Evolutionary conservation across 2,113 vertebrate genomes (phyloP).

Genomic region (Polypterus senegalus): DNA sequence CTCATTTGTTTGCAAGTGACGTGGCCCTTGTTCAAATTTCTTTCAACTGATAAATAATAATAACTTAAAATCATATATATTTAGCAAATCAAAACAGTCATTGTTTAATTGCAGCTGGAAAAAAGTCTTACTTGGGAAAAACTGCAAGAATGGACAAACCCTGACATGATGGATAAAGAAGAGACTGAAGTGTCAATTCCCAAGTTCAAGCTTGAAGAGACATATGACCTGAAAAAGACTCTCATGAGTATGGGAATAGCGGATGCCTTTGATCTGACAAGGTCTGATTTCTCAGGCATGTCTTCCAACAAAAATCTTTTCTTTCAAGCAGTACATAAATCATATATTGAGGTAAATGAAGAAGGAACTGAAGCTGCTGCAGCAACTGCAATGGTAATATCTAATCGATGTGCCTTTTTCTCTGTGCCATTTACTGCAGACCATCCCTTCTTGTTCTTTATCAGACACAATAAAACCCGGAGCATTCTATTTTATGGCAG

Average conservation of each 20-base stretch:
- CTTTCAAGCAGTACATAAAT: conserved; percentile 75
- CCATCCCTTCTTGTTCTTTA: conserved; percentile 83
- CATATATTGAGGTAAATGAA: conserved; percentile 76
- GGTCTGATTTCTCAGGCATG: conserved; percentile 67
- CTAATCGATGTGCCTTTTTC: conserved; percentile 28
- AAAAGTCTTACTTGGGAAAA: conserved; percentile 52
- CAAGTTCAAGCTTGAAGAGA: conserved; percentile 62
- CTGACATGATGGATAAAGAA: conserved; percentile 39
- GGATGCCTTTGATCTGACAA: conserved; percentile 42
- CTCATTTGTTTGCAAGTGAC: too few species aligned
- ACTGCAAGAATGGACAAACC: conserved; percentile 53
- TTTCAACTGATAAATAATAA: too few species aligned
- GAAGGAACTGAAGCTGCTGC: conserved; percentile 74
- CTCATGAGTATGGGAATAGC: conserved; percentile 61
- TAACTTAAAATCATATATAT: too few species aligned
- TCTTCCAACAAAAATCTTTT: conserved; percentile 41
- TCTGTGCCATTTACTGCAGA: conserved; percentile 52
- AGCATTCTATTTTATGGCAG: conserved; percentile 65
- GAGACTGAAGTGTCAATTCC: conserved; percentile 55
- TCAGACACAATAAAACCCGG: conserved; percentile 56
- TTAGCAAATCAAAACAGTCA: too few species aligned
- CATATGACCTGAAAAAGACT: conserved; percentile 48
- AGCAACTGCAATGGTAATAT: conserved; percentile 48
- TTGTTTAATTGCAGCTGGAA: conserved; percentile 47
- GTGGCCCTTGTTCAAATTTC: too few species aligned